Base-by-base conservation (phyloP, 2,888 invertebrate species). In the Elegia similella region DNA sequence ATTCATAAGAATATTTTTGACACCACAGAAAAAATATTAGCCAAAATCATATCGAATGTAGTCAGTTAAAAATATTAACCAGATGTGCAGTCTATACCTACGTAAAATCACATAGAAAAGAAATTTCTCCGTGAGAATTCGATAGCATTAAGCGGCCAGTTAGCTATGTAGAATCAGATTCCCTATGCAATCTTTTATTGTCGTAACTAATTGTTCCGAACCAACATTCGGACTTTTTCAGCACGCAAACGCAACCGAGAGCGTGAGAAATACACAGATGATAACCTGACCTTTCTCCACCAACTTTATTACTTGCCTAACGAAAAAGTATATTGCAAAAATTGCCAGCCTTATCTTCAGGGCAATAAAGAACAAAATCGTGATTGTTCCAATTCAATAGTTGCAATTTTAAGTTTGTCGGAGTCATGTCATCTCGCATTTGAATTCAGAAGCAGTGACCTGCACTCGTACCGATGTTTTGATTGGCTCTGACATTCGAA, bases 401-500 rank as follows among this genome's bases (percentile, higher is more conserved):
- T 58, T 61, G 60, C 61, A 66, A 60, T n/a, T 61, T 61, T 61
- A 72, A 64, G 68, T 64, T 68, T 69, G 68, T 70, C 61, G 57
- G 80, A 78, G 80, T 81, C 81, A 75, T 81, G 89, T 89, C 89
- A 79, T 80, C 77, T 74, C 80, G 78, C 76, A 80, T 90, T 88
- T 89, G 75, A 78, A 80, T 82, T 84, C 85, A 74, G 87, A 88
- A 86, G 88, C 88, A 76, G 75, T 88, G 90, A 90, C 89, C 90
- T 84, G 88, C 73, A 79, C 74, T 65, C 70, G 68, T 69, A 65
- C 68, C 78, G 80, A 82, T 88, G 88, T 88, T 90, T 87, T 89
- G 90, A 91, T 91, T 90, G 85, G 81, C 78, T 67, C 85, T 88
- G 88, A 86, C 88, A 88, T 88, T 88, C 84, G 78, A 82, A 80